phyloP scores from a whole-genome alignment of 1,140 invertebrate genomes.

The Drosophila baimaii region DNA sequence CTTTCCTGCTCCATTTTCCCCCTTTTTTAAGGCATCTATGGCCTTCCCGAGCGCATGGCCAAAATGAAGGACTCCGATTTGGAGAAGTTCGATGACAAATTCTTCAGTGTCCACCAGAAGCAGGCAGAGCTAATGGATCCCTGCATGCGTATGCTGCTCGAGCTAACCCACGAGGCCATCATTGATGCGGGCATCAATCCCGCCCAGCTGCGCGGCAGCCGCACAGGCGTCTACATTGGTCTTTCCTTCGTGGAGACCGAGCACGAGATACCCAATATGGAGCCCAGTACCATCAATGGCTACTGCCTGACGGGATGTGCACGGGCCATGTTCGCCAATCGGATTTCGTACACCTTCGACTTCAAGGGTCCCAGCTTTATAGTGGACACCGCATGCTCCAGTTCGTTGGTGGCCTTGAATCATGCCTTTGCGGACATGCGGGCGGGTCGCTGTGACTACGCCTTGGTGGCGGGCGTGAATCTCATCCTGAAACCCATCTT shows the following conservation, averaged over 20 bases:
- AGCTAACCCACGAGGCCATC: constrained; percentile 96
- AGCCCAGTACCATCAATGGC: constrained; percentile 92
- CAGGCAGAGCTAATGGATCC: constrained; percentile 98
- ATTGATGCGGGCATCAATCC: constrained; percentile 97
- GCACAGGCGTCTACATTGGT: constrained; percentile 96
- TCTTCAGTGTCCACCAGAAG: constrained; percentile 96
- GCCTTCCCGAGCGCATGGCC: constrained; percentile 93
- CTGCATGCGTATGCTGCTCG: constrained; percentile 95
- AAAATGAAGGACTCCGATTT: constrained; percentile 97
- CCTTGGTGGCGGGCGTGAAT: constrained; percentile 95
- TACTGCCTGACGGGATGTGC: constrained; percentile 97
- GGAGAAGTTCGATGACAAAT: constrained; percentile 93
- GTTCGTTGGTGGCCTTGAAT: constrained; percentile 94
- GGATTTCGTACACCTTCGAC: constrained; percentile 97
- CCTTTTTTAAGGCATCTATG: constrained; percentile 86
- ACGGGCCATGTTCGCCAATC: constrained; percentile 97
- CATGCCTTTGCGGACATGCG: constrained; percentile 93
- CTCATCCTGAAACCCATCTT: constrained; percentile 93
- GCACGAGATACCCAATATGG: constrained; percentile 89
- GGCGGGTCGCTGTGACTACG: constrained; percentile 95
- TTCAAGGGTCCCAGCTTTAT: constrained; percentile 95
- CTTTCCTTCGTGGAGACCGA: constrained; percentile 94
- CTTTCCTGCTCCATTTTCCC: background rate
- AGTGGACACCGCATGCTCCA: constrained; percentile 98
- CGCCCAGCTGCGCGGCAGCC: constrained; percentile 89